Evolutionary conservation across 2,888 invertebrate genomes (phyloP).

Genomic region (Coremacera marginata): DNA sequence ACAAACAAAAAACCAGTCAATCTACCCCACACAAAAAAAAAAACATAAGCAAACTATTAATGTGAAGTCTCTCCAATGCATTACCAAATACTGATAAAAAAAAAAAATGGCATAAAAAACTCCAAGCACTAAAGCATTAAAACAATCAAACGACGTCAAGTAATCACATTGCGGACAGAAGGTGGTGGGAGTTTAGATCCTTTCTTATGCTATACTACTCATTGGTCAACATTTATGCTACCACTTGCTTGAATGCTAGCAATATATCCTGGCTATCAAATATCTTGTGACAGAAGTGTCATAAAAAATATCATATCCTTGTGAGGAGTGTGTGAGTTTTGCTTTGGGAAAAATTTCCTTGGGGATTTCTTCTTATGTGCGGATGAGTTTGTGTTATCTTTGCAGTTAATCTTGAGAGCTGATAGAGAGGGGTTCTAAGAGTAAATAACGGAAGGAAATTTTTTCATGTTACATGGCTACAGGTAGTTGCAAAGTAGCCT

Average conservation of each 20-base stretch:
- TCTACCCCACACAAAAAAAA: neutral
- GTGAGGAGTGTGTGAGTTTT: conserved; percentile 35
- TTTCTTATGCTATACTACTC: conserved; percentile 2
- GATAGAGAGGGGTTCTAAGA: too few relatives aligned
- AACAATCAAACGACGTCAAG: conserved; percentile 28
- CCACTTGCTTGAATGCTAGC: conserved; percentile 22
- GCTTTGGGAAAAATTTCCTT: conserved; percentile 43
- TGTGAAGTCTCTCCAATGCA: conserved; percentile 12
- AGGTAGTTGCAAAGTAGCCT: too few relatives aligned
- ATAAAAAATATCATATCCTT: conserved; percentile 48
- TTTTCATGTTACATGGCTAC: too few relatives aligned
- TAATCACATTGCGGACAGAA: neutral
- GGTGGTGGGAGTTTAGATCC: neutral
- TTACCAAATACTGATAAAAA: neutral
- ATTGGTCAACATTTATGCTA: conserved; percentile 32
- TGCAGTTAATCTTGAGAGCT: too few relatives aligned
- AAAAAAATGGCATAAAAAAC: conserved; percentile 36
- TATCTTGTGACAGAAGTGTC: conserved; percentile 49
- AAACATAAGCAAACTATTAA: conserved; percentile 36
- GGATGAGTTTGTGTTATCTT: neutral
- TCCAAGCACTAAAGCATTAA: conserved; percentile 10
- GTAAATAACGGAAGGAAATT: too few relatives aligned
- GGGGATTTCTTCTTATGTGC: conserved; percentile 42
- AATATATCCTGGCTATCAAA: conserved; percentile 39
- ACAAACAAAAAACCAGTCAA: conserved; percentile 16